Evolutionary conservation across 2,113 vertebrate species (phyloP).

Genomic region (Panurus biarmicus): DNA sequence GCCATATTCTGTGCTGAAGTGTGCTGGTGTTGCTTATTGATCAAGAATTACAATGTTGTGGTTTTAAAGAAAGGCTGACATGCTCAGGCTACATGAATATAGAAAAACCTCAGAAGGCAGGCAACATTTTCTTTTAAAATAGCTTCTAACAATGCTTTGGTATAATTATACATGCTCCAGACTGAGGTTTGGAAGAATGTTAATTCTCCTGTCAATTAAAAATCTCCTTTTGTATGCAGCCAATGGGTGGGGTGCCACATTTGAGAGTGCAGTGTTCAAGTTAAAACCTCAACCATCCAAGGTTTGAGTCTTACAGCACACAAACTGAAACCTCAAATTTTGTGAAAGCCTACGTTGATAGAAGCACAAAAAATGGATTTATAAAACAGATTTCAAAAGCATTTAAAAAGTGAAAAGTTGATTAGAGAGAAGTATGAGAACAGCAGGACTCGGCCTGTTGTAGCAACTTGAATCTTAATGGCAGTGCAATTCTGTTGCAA

Average conservation of each 20-base stretch:
- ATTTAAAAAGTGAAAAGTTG: neutral
- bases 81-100: neutral
- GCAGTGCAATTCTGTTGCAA: neutral
- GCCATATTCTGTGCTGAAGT: neutral
- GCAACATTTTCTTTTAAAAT: neutral
- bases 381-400: neutral
- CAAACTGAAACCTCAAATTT: neutral
- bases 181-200: neutral
- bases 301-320: neutral
- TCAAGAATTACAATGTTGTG: neutral
- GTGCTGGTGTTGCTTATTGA: neutral
- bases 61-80: neutral
- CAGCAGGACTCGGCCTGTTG: neutral
- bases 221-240: neutral
- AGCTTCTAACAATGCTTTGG: neutral
- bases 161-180: conserved; percentile 10
- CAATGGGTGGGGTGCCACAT: neutral
- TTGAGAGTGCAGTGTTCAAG: neutral
- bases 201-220: neutral
- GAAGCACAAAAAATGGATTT: neutral
- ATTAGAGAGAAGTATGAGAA: neutral
- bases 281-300: neutral
- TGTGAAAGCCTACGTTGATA: neutral
- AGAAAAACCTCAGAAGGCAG: neutral
- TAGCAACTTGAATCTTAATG: neutral